Conservation (phyloP, 2,113 vertebrate species). For the Perccottus glenii region DNA sequence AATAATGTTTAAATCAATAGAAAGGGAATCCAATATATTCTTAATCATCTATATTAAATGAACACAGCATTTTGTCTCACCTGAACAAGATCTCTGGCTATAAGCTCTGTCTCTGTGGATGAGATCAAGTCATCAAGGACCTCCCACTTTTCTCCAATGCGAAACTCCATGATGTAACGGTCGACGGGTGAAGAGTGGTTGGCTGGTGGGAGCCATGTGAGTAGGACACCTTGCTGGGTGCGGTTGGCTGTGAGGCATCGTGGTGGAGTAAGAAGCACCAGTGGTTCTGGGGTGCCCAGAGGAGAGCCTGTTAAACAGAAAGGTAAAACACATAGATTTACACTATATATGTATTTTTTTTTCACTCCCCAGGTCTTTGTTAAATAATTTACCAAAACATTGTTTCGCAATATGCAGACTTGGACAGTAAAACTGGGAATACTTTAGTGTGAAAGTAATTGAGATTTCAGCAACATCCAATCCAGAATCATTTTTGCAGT, state of each 20-base stretch:
- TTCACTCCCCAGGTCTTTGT: no score
- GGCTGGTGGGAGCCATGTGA: slow-evolving; percentile 96
- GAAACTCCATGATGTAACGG: slow-evolving; percentile 97
- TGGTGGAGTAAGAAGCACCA: slow-evolving; percentile 99
- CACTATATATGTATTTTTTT: background rate
- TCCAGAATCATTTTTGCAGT: no score
- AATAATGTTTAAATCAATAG: no score
- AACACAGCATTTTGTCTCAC: slow-evolving; percentile 65
- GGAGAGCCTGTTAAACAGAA: slow-evolving; percentile 85
- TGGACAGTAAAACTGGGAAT: no score
- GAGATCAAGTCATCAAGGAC: slow-evolving; percentile 91
- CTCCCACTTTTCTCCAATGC: slow-evolving; percentile 94
- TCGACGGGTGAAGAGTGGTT: slow-evolving; percentile 96
- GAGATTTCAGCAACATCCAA: no score
- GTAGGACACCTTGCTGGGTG: slow-evolving; percentile 97
- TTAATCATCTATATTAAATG: background rate
- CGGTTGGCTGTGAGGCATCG: slow-evolving; percentile 99
- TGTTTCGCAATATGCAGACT: no score
- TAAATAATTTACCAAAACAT: no score
- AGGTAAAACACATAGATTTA: background rate
- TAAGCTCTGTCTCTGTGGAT: slow-evolving; percentile 89
- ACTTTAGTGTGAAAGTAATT: no score
- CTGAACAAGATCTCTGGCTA: slow-evolving; percentile 96
- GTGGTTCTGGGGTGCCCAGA: slow-evolving; percentile 97
- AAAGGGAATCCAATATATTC: background rate